These are phyloP conservation scores for Epiblema foenella DNA, from an alignment of 2,888 invertebrate genomes.

Conservation along the genomic window DNA sequence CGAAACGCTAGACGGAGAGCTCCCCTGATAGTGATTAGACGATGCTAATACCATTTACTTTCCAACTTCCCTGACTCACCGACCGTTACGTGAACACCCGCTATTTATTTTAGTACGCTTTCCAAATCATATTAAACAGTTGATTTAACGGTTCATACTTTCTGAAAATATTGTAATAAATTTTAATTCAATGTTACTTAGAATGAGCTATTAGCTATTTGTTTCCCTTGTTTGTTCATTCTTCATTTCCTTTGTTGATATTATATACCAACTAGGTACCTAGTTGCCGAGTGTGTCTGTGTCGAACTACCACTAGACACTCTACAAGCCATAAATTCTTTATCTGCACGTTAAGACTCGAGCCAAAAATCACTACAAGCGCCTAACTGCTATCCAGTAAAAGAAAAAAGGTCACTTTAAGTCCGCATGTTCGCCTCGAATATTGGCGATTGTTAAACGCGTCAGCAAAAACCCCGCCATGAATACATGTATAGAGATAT, in stretches of 20 bases:
- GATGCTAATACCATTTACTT: constrained; percentile 84
- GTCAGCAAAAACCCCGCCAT: constrained; percentile 32
- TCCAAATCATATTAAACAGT: constrained; percentile 71
- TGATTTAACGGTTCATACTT: constrained; percentile 57
- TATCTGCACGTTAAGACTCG: constrained; percentile 27
- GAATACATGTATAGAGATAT: constrained; percentile 35
- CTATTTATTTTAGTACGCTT: constrained; percentile 77
- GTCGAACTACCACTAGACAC: constrained; percentile 17
- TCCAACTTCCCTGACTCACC: constrained; percentile 80
- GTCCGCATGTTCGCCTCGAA: constrained; percentile 26
- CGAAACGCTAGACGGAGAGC: constrained; percentile 71
- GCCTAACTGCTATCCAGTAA: constrained; percentile 19
- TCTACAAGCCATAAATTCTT: constrained; percentile 25
- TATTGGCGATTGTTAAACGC: constrained; percentile 32
- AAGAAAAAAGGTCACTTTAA: constrained; percentile 13
- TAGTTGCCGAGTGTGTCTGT: constrained; percentile 22
- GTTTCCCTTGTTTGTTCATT: neutral
- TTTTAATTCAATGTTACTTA: neutral
- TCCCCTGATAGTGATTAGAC: constrained; percentile 83
- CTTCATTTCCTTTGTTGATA: neutral
- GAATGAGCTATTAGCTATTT: neutral
- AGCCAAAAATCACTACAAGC: constrained; percentile 34
- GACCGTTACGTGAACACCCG: constrained; percentile 76
- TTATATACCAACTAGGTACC: neutral
- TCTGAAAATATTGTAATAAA: constrained; percentile 19